Base-by-base conservation (phyloP, 2,888 invertebrate species). In the Chorisops tibialis region DNA sequence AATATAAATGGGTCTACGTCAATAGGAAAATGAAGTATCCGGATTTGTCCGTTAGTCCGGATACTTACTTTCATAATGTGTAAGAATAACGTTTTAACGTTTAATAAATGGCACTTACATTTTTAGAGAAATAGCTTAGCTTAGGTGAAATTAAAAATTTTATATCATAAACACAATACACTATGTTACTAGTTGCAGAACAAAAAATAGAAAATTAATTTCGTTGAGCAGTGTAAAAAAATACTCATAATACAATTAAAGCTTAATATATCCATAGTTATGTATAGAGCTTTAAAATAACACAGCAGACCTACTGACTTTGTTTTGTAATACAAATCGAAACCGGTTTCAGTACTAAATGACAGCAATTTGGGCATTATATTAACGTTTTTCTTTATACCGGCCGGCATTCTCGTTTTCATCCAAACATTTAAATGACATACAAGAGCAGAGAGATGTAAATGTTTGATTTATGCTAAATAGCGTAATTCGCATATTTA, bases 181-280 rank as follows among this genome's bases (percentile, higher is more conserved):
- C n/a, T n/a, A n/a, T n/a, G n/a, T n/a, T n/a, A n/a, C n/a, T n/a
- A n/a, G n/a, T n/a, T 30, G 30, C 30, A 7, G 30, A 30, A 7
- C 65, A 69, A 71, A 68, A 70, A 66, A 69, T 69, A 67, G 11
- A 7, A 16, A 4, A 38, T 58, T 56, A 16, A 62, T 19, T 49
- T 49, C 21, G n/a, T 24, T 21, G 12, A 22, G 5, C 18, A 30
- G 7, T 30, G 30, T 30, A 30, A 1, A 9, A 1, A 30, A 30
- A n/a, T n/a, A n/a, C n/a, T 30, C 9, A 9, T 30, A 16, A 18
- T 43, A 48, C 18, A 9, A 45, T 18, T 19, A 45, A 12, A 45
- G 16, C 11, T 19, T 19, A 45, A 52, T 5, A 22, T 5, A 24
- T 35, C 16, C 41, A 14, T 41, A 41, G 14, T 16, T 9, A 5